Base-by-base conservation (phyloP, 2,888 invertebrate genomes). In the Cylindroiulus punctatus region DNA sequence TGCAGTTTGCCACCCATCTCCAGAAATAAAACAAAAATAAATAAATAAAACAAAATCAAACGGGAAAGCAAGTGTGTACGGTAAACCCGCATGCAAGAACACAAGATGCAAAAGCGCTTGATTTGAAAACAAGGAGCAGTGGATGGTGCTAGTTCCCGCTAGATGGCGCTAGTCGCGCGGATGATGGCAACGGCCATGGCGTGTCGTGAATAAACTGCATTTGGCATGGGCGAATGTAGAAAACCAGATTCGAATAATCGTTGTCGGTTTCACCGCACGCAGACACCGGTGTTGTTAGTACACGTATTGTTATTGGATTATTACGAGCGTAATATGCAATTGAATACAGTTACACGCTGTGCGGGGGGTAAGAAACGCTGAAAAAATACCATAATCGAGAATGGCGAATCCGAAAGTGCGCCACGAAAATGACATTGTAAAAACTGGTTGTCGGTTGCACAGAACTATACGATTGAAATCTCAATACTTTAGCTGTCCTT, bases 1-100 rank as follows among this genome's bases (percentile, higher is more conserved):
- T 92, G 92, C 92, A 92, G 91, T 92, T 93, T 93, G 91, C 93
- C 90, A 89, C 89, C 93, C 92, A 93, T 93, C 93, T 93, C 92
- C 65, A 65, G 65, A 91, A 85, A 83, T 81, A 85, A 86, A 85
- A 86, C 52, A 84, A 87, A 86, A 86, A 84, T 14, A 84, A 85
- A 84, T 47, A 81, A 86, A 84, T 84, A 47, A 47, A 82, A 82
- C 32, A 82, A 65, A 47, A 86, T 84, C 86, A 65, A 85, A 84
- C 84, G 52, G 76, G 86, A 84, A 85, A 86, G 86, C 84, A 86
- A 82, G 1, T 19, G 17, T 5, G 12, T 36, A 30, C 22, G 10
- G 36, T 36, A 4, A 36, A 32, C 5, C 81, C 82, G 19, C 42
- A 36, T 82, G 36, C 82, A 82, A 32, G 12, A 14, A 4, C 36